phyloP scores from a whole-genome alignment of 2,797 vertebrate species.

The Smutsia gigantea region DNA sequence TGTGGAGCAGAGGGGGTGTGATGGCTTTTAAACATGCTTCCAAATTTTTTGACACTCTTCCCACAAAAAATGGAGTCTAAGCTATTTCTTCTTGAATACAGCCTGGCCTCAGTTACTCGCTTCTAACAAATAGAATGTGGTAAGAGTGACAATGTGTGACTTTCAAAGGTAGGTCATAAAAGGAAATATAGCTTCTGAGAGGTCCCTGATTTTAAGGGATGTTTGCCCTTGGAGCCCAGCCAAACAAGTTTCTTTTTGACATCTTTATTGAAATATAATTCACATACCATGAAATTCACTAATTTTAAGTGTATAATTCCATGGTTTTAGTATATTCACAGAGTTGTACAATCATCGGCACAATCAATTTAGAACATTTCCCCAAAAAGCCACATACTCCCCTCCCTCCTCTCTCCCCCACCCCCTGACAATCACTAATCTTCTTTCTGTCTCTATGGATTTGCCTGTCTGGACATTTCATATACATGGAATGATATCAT shows the following conservation, averaged over 20 bases:
- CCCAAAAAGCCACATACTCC: not conserved
- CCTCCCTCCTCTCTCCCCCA: not conserved
- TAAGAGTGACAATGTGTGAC: not conserved
- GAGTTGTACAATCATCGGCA: not conserved
- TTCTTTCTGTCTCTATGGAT: too few relatives aligned
- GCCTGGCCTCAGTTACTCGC: not conserved
- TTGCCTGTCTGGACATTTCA: not conserved
- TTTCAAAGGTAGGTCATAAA: not conserved
- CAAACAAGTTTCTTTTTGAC: conserved; percentile 56
- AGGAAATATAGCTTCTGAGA: not conserved
- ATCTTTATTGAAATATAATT: conserved; percentile 64
- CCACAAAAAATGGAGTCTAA: not conserved
- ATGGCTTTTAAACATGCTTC: not conserved
- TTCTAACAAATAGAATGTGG: not conserved
- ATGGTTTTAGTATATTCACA: conserved; percentile 15
- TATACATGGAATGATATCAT: not conserved
- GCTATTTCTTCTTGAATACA: not conserved
- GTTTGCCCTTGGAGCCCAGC: not conserved
- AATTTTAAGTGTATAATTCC: conserved; percentile 35
- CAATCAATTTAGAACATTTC: not conserved
- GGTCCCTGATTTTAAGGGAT: not conserved
- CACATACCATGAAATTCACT: conserved; percentile 14
- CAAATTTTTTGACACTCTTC: not conserved
- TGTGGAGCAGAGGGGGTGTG: not conserved
- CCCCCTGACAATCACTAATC: not conserved